Percentiles rank a stretch among this genome's conserved stretches.
Conservation (phyloP, 2,888 invertebrate species). For the Andrena bucephala region DNA sequence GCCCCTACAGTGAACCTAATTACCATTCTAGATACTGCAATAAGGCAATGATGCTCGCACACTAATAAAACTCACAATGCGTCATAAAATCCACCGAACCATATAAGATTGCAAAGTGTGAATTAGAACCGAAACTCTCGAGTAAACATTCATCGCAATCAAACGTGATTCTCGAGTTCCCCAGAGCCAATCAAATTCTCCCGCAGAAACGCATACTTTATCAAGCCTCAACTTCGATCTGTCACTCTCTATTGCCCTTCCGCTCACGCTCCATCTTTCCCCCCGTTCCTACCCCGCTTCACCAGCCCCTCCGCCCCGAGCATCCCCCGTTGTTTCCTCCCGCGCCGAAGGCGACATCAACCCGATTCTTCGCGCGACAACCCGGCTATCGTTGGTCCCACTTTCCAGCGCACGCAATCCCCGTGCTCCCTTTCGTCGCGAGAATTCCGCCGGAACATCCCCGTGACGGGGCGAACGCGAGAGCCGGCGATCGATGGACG, state of each 20-base stretch:
- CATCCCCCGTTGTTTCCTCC: not conserved
- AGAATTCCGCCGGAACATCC: conserved; percentile 47
- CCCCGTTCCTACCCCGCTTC: not conserved
- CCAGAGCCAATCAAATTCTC: conserved; percentile 4
- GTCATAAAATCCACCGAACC: too few relatives aligned
- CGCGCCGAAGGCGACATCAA: conserved; percentile 13
- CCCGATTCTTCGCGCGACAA: conserved; percentile 13
- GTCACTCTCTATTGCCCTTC: conserved; percentile 30
- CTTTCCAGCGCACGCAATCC: conserved; percentile 15
- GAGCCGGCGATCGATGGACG: conserved; percentile 51
- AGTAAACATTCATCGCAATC: not conserved
- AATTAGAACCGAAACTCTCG: not conserved
- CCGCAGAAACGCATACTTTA: conserved; percentile 5
- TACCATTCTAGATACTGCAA: too few relatives aligned
- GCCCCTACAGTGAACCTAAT: too few relatives aligned
- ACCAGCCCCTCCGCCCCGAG: not conserved
- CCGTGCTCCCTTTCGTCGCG: not conserved
- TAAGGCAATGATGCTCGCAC: too few relatives aligned
- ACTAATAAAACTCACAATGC: too few relatives aligned
- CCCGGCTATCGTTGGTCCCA: not conserved
- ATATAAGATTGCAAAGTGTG: too few relatives aligned
- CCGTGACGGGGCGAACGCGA: not conserved
- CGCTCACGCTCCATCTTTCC: conserved; percentile 2
- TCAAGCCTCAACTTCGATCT: conserved; percentile 13
- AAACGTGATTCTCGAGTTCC: not conserved